Conservation (phyloP, 1,140 invertebrate species). For the Monomorium pharaonis region DNA sequence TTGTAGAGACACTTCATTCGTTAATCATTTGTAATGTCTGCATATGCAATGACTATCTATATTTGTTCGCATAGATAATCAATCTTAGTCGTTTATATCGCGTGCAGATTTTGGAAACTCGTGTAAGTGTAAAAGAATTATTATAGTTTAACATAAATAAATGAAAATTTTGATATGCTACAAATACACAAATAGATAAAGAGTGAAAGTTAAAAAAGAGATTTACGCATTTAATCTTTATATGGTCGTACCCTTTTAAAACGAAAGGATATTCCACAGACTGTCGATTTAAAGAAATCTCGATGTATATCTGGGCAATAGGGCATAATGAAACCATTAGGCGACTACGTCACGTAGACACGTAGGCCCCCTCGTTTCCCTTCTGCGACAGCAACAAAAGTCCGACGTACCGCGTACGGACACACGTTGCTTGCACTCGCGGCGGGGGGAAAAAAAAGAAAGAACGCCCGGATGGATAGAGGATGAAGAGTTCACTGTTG, state of each 20-base stretch:
- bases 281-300: not conserved
- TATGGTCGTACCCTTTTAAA: not conserved
- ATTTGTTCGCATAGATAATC: not conserved
- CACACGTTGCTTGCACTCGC: constrained; percentile 29
- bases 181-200: not conserved
- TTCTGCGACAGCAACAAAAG: constrained; percentile 65
- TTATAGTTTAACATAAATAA: not conserved
- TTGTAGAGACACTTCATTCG: not conserved
- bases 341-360: constrained; percentile 61
- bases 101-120: not conserved
- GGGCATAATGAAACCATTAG: constrained; percentile 74
- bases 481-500: constrained; percentile 12
- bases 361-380: constrained; percentile 37
- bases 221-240: not conserved
- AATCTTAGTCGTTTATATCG: not conserved
- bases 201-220: not conserved
- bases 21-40: not conserved
- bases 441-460: not conserved
- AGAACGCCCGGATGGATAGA: not conserved
- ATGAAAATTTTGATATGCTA: not conserved
- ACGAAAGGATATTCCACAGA: not conserved
- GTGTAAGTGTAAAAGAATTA: not conserved
- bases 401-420: constrained; percentile 64
- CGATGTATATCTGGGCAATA: not conserved
- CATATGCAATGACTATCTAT: not conserved